Conservation (phyloP, 2,888 invertebrate genomes). For the Eulithis prunata region DNA sequence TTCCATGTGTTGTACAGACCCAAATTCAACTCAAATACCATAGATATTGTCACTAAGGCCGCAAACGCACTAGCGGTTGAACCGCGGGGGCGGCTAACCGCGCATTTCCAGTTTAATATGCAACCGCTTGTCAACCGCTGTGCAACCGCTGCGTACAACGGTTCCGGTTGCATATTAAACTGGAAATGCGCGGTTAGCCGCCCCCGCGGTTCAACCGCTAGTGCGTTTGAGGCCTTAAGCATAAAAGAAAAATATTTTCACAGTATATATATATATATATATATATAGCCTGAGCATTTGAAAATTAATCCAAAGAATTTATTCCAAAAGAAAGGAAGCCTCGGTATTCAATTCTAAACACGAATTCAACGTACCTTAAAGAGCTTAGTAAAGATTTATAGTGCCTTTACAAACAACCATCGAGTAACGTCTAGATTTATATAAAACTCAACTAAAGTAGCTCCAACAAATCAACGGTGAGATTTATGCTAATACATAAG, state of each 20-base stretch:
- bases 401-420: slow-evolving; percentile 12
- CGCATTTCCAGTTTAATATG: too few species aligned
- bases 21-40: too few species aligned
- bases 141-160: too few species aligned
- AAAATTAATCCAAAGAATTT: slow-evolving; percentile 3
- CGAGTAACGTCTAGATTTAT: slow-evolving; percentile 20
- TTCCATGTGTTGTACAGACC: too few species aligned
- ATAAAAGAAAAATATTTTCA: background rate
- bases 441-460: slow-evolving; percentile 20
- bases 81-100: too few species aligned
- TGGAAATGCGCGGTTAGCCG: too few species aligned
- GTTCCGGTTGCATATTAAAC: too few species aligned
- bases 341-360: slow-evolving; percentile 8
- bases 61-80: too few species aligned
- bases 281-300: background rate
- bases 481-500: slow-evolving; percentile 20
- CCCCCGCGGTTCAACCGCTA: too few species aligned
- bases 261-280: background rate
- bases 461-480: slow-evolving; percentile 25
- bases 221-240: too few species aligned
- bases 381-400: slow-evolving; percentile 20
- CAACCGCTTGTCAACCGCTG: too few species aligned
- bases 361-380: slow-evolving; percentile 10
- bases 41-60: background rate
- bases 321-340: slow-evolving; percentile 4